Evolutionary conservation across 2,888 invertebrate genomes (phyloP).

Genomic region (Chrysotoxum bicinctum): DNA sequence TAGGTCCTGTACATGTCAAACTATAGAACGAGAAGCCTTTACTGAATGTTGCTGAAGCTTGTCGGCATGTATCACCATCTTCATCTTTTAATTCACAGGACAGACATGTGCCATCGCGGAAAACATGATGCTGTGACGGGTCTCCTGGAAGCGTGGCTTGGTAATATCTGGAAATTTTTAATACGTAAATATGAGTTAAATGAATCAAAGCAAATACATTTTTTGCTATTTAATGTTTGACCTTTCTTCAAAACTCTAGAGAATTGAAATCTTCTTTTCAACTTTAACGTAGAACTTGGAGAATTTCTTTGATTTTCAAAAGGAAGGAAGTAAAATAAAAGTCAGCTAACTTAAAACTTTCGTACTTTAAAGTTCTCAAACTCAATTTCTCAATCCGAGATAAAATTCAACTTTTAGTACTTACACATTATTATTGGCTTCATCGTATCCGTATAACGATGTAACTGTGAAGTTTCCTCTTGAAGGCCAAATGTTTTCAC

Average conservation of each 20-base stretch:
- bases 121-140: conserved; percentile 88
- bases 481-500: conserved; percentile 76
- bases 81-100: conserved; percentile 86
- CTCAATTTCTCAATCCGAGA: too few relatives aligned
- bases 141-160: conserved; percentile 85
- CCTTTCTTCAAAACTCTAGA: too few relatives aligned
- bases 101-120: conserved; percentile 85
- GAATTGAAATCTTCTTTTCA: too few relatives aligned
- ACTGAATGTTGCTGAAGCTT: conserved; percentile 84
- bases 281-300: too few relatives aligned
- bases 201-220: too few relatives aligned
- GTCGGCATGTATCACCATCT: conserved; percentile 84
- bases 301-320: too few relatives aligned
- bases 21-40: conserved; percentile 85
- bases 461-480: conserved; percentile 84
- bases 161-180: conserved; percentile 90
- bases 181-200: too few relatives aligned
- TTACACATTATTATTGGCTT: conserved; percentile 84
- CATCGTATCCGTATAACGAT: conserved; percentile 85
- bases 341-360: neutral
- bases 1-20: conserved; percentile 86
- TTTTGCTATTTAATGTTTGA: too few relatives aligned
- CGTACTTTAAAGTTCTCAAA: too few relatives aligned
- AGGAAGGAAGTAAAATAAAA: too few relatives aligned
- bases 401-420: conserved; percentile 63